A percentile compares a stretch with the other conserved stretches of the same genome.
These are phyloP conservation scores for Eupithecia exiguata DNA, from an alignment of 2,888 invertebrate genomes.

Conservation along the genomic window DNA sequence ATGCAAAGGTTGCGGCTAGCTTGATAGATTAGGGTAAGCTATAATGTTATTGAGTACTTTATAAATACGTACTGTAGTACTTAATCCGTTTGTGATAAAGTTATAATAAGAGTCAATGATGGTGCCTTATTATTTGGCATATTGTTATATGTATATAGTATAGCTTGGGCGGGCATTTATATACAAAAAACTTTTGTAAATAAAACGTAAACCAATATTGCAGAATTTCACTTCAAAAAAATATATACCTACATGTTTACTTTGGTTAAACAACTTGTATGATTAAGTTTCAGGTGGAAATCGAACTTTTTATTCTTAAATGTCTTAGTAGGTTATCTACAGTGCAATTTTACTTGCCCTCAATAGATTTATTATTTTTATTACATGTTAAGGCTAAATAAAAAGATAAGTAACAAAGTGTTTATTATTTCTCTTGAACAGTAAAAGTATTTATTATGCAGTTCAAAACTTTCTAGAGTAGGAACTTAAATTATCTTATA, in stretches of 20 bases:
- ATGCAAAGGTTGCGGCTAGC: slow-evolving; percentile 35
- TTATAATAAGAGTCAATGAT: slow-evolving; percentile 21
- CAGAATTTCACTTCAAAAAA: background rate
- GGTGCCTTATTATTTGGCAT: slow-evolving; percentile 29
- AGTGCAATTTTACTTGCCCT: slow-evolving; percentile 9
- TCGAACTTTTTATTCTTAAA: background rate
- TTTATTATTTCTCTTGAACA: slow-evolving; percentile 21
- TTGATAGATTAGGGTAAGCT: slow-evolving; percentile 24
- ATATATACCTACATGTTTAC: background rate
- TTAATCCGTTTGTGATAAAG: slow-evolving; percentile 30
- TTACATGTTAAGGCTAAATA: slow-evolving; percentile 11
- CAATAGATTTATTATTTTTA: slow-evolving; percentile 16
- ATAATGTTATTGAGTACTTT: slow-evolving; percentile 23
- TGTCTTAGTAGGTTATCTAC: background rate
- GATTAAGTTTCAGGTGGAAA: background rate
- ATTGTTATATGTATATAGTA: background rate
- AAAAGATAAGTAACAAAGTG: slow-evolving; percentile 19
- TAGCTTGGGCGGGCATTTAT: slow-evolving; percentile 13
- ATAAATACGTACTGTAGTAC: slow-evolving; percentile 22
- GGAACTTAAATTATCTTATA: slow-evolving; percentile 26
- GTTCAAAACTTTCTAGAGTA: slow-evolving; percentile 29
- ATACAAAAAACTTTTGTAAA: background rate
- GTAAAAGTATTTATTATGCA: slow-evolving; percentile 14
- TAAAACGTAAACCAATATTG: background rate
- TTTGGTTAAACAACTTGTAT: background rate